Evolutionary conservation across 2,113 vertebrate genomes (phyloP).

Genomic region (Podocnemis expansa): DNA sequence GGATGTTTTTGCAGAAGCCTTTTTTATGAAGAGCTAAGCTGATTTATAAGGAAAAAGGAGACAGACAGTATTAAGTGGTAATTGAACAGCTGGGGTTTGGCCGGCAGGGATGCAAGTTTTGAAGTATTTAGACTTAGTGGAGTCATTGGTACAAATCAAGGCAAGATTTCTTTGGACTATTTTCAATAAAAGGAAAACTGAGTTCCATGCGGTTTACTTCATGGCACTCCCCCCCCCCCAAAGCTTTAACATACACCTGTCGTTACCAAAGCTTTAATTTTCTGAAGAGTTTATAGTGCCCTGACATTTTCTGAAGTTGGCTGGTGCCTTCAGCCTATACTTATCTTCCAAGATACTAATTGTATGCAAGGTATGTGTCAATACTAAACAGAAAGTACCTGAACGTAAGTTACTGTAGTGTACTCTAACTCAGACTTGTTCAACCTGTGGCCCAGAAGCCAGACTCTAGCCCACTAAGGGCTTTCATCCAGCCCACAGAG

Average conservation of each 20-base stretch:
- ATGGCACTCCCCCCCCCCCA: neutral
- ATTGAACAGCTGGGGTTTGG: neutral
- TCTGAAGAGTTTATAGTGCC: rapidly evolving
- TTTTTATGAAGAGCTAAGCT: neutral
- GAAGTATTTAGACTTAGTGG: neutral
- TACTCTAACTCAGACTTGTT: too few relatives aligned
- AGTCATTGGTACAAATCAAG: neutral
- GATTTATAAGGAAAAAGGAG: neutral
- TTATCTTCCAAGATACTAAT: rapidly evolving
- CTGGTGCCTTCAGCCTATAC: neutral
- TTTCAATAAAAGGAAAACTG: rapidly evolving
- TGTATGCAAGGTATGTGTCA: rapidly evolving
- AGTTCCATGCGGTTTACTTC: neutral
- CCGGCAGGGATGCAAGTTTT: neutral
- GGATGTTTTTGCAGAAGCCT: too few relatives aligned
- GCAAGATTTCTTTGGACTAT: neutral
- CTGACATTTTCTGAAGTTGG: neutral
- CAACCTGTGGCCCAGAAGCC: too few relatives aligned
- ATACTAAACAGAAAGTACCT: neutral
- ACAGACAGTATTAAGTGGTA: neutral
- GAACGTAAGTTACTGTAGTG: rapidly evolving
- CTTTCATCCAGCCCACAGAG: too few relatives aligned
- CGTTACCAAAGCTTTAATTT: rapidly evolving
- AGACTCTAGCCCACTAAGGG: too few relatives aligned
- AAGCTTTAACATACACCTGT: rapidly evolving